phyloP scores from a whole-genome alignment of 2,113 vertebrate species.

The Myrmecobius fasciatus region DNA sequence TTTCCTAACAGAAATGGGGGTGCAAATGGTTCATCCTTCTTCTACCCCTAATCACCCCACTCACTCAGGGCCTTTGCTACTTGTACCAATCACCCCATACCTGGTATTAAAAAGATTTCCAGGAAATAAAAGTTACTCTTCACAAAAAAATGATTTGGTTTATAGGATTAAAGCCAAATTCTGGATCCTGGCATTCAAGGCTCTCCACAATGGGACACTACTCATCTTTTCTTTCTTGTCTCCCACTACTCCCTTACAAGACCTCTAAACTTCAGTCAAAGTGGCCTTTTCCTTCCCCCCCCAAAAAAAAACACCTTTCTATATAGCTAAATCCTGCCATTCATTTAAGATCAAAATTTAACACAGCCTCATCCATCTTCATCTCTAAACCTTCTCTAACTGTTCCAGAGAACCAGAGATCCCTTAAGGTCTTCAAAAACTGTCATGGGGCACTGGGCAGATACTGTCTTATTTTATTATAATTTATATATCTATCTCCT shows the following conservation, averaged over 20 bases:
- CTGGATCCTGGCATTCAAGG: neutral
- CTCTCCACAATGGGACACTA: neutral
- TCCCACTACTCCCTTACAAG: neutral
- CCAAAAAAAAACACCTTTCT: neutral
- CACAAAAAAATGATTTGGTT: neutral
- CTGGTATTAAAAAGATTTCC: neutral
- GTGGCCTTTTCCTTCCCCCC: neutral
- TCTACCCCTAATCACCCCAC: neutral
- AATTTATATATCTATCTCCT: neutral
- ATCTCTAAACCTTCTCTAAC: neutral
- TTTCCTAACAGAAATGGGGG: neutral
- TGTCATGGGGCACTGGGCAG: neutral
- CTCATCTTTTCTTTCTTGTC: neutral
- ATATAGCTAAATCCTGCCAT: neutral
- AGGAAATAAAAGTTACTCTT: neutral
- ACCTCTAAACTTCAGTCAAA: neutral
- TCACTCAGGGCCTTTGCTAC: neutral
- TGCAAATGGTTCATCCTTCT: neutral
- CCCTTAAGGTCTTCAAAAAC: neutral
- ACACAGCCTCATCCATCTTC: neutral
- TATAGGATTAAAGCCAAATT: neutral
- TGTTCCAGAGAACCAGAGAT: neutral
- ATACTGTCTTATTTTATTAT: neutral
- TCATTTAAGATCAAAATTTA: neutral
- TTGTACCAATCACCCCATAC: neutral